Conservation (phyloP, 2,888 invertebrate genomes). For the Sturmia bella region DNA sequence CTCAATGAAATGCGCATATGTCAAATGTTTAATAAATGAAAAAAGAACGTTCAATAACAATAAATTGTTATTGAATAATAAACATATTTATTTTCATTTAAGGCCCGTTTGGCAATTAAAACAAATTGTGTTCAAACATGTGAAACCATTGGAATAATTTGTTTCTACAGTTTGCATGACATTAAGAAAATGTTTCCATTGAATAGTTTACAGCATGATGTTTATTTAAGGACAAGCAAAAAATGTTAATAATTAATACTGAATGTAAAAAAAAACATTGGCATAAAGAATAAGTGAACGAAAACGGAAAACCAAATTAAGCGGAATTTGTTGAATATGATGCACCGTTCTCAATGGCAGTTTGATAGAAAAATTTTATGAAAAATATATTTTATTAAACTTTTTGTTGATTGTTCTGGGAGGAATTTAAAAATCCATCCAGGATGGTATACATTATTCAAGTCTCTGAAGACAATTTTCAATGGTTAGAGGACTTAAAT, state of each 20-base stretch:
- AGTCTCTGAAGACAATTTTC: too few species aligned
- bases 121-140: conserved; percentile 38
- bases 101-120: conserved; percentile 32
- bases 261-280: conserved; percentile 13
- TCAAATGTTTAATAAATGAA: conserved; percentile 7
- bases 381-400: too few species aligned
- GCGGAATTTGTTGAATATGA: too few species aligned
- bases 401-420: too few species aligned
- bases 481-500: too few species aligned
- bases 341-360: too few species aligned
- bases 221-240: background rate
- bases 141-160: conserved; percentile 29
- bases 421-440: too few species aligned
- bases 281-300: background rate
- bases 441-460: too few species aligned
- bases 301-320: too few species aligned
- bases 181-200: conserved; percentile 30
- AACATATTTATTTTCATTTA: conserved; percentile 42
- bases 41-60: conserved; percentile 43
- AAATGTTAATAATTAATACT: conserved; percentile 1
- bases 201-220: conserved; percentile 10
- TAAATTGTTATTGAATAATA: conserved; percentile 56
- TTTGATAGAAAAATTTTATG: too few species aligned
- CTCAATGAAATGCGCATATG: background rate
- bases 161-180: conserved; percentile 25